Base-by-base conservation (phyloP, 2,888 invertebrate genomes). In the Drosophila sordidapex region DNA sequence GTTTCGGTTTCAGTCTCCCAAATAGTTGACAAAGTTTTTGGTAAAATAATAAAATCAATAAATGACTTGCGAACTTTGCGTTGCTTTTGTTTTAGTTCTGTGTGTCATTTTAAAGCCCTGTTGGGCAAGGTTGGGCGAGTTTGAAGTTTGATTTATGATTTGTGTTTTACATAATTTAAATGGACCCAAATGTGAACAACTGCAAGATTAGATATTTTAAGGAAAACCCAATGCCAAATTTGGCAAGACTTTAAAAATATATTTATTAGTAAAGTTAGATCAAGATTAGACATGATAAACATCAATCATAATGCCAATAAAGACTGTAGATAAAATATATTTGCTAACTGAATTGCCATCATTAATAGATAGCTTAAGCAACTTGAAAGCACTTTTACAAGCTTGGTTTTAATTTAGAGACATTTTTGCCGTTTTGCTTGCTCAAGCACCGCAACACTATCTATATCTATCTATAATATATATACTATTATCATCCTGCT, bases 41-140 rank as follows among this genome's bases (percentile, higher is more conserved):
- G 27, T 40, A 49, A 59, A 70, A 68, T 73, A 89, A 75, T 72
- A 83, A 89, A 89, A 89, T 89, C 90, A 89, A 89, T 89, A 89
- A 89, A 74, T 83, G 77, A 79, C 80, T 82, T 84, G 52, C 74
- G 61, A 81, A 76, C 87, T 79, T 79, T 68, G 56, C 57, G 62
- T 61, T 63, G 56, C 57, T 70, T 61, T 63, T 56, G 62, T 68
- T 68, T 49, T 35, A 25, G 46, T 46, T 25, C 25, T 51, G 51
- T 36, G 64, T 48, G 35, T 46, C 65, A 51, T 53, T 70, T 80
- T 69, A 76, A 72, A 49, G 52, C 57, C 49, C 58, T 56, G 40
- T 77, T 73, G 64, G 46, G 49, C 38, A 79, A 71, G 71, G 67
- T 36, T 10, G 15, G 15, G 10, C 38, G 29, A 63, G 57, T 60